Conservation (phyloP, 2,113 vertebrate genomes). For the Corvus hawaiiensis region DNA sequence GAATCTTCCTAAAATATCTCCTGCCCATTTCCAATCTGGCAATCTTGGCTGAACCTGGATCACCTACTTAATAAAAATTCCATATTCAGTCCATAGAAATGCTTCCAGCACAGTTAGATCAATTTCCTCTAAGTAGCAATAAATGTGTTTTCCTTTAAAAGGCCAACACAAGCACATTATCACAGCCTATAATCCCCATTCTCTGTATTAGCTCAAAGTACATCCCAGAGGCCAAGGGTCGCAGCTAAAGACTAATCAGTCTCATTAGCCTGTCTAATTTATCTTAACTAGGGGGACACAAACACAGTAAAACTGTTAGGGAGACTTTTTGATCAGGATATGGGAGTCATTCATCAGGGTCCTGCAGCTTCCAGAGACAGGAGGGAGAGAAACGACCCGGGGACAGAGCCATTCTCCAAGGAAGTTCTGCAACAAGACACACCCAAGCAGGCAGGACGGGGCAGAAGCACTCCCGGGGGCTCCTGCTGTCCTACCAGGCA, state of each 20-base stretch:
- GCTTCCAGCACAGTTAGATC: conserved; percentile 96
- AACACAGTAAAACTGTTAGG: conserved; percentile 76
- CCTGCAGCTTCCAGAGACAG: conserved; percentile 76
- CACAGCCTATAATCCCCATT: conserved; percentile 74
- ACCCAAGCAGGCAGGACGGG: background rate
- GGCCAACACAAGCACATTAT: conserved; percentile 86
- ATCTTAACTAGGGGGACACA: conserved; percentile 80
- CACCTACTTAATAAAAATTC: conserved; percentile 92
- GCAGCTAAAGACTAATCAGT: conserved; percentile 79
- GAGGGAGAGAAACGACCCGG: conserved; percentile 58
- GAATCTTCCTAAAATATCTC: conserved; percentile 76
- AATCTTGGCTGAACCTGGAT: conserved; percentile 82
- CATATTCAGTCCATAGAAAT: conserved; percentile 86
- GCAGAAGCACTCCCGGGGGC: background rate
- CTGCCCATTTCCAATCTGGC: conserved; percentile 73
- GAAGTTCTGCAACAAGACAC: background rate
- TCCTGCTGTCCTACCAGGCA: background rate
- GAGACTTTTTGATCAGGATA: conserved; percentile 75
- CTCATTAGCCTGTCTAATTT: conserved; percentile 87
- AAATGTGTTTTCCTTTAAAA: conserved; percentile 98
- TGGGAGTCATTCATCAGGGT: conserved; percentile 84
- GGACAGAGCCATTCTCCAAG: conserved; percentile 54
- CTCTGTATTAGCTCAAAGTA: conserved; percentile 79
- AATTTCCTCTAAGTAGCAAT: conserved; percentile 99
- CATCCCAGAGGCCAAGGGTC: conserved; percentile 79